phyloP scores from a whole-genome alignment of 2,797 vertebrate genomes.

The Pristis pectinata region DNA sequence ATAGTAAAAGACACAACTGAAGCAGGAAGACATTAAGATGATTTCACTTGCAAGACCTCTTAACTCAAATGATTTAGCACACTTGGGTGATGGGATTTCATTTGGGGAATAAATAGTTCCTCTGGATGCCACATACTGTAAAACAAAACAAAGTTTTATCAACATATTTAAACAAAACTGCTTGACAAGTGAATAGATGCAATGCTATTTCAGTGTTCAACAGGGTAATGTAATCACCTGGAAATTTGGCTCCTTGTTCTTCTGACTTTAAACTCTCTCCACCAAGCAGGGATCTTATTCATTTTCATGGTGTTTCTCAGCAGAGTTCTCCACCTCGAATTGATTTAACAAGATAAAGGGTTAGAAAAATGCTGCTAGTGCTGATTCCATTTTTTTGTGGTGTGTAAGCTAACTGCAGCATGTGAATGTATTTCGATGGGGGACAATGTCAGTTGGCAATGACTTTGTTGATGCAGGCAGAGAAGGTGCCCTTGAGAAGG shows the following conservation, averaged over 20 bases:
- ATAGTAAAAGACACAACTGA: slow-evolving; percentile 14
- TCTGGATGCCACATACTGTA: too few species aligned
- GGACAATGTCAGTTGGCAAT: not conserved
- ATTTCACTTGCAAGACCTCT: not conserved
- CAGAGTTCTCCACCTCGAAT: not conserved
- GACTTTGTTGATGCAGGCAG: not conserved
- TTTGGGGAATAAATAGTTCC: not conserved
- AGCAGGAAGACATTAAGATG: not conserved
- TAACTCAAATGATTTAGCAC: not conserved
- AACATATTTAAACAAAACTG: not conserved
- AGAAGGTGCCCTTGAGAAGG: too few species aligned
- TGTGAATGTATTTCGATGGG: not conserved
- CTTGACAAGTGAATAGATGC: not conserved
- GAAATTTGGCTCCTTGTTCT: not conserved
- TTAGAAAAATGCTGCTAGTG: not conserved
- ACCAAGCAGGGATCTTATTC: not conserved
- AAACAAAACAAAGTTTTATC: not conserved
- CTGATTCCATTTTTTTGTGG: not conserved
- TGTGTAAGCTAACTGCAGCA: not conserved
- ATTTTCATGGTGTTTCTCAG: not conserved
- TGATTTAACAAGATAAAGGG: not conserved
- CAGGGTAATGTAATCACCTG: not conserved
- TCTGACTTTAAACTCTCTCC: not conserved
- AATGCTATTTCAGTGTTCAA: not conserved
- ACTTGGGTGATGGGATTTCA: not conserved